phyloP scores from a whole-genome alignment of 2,888 invertebrate genomes.

The Trypoxylon attenuatum region DNA sequence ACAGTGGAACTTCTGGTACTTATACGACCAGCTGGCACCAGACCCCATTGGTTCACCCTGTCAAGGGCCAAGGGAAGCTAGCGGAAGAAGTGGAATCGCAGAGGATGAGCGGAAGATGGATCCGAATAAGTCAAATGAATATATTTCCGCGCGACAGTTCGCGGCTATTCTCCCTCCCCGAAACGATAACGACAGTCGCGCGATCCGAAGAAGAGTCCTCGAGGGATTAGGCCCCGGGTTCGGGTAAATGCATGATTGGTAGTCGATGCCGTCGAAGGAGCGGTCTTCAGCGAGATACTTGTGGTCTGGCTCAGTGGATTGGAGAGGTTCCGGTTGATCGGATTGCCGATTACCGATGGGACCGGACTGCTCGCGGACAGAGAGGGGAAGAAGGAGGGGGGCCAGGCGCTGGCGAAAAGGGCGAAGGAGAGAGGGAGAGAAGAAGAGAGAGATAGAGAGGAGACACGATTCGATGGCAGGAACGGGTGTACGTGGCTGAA shows the following conservation, averaged over 20 bases:
- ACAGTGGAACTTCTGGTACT: too few relatives aligned
- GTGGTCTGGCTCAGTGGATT: conserved; percentile 64
- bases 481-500: conserved; percentile 27
- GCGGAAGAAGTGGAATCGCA: too few relatives aligned
- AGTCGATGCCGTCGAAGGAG: conserved; percentile 60
- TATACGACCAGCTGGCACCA: too few relatives aligned
- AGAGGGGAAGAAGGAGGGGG: not conserved
- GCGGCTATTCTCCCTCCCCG: too few relatives aligned
- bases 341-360: conserved; percentile 63
- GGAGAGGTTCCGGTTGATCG: conserved; percentile 68
- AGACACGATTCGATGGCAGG: conserved; percentile 42
- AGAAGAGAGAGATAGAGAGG: conserved; percentile 6
- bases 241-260: conserved; percentile 69
- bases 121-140: too few relatives aligned
- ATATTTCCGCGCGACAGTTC: too few relatives aligned
- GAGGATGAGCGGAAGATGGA: too few relatives aligned
- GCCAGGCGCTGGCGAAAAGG: not conserved
- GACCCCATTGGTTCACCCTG: too few relatives aligned
- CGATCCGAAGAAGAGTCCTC: conserved; percentile 64
- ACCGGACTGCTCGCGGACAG: conserved; percentile 29
- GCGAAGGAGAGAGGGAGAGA: not conserved
- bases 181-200: not conserved
- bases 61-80: too few relatives aligned
- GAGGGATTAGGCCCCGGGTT: conserved; percentile 66
- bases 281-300: conserved; percentile 64